These are phyloP conservation scores for Greenwoodochromis staneri DNA, from an alignment of 2,113 vertebrate species.

Conservation along the genomic window DNA sequence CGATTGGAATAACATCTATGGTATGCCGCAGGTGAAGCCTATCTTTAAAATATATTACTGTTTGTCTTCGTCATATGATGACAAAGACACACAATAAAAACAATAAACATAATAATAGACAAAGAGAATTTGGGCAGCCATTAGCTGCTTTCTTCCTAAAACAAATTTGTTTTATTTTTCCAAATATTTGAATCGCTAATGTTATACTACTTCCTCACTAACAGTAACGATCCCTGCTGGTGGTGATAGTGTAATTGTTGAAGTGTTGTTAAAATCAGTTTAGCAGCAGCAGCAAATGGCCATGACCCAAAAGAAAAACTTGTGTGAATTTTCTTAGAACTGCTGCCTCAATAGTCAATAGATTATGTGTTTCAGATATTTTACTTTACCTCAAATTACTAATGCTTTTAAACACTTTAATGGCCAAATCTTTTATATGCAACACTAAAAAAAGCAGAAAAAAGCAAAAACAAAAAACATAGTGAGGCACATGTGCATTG, in stretches of 20 bases:
- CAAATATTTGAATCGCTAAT: neutral
- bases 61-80: neutral
- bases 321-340: neutral
- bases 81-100: neutral
- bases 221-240: neutral
- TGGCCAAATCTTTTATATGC: neutral
- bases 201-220: neutral
- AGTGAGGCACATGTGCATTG: neutral
- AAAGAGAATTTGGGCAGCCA: neutral
- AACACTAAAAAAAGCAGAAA: neutral
- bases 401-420: neutral
- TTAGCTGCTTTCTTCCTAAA: neutral
- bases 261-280: neutral
- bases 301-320: neutral
- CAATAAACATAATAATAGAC: neutral
- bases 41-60: neutral
- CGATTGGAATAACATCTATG: neutral
- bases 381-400: neutral
- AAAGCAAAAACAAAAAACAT: neutral
- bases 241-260: neutral
- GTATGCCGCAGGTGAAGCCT: neutral
- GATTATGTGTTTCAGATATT: neutral
- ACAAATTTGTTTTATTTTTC: neutral
- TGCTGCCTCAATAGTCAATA: neutral
- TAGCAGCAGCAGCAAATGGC: neutral